Percentiles rank a stretch among this genome's conserved stretches.
Conservation (phyloP, 2,888 invertebrate genomes). For the Itoplectis maculator region DNA sequence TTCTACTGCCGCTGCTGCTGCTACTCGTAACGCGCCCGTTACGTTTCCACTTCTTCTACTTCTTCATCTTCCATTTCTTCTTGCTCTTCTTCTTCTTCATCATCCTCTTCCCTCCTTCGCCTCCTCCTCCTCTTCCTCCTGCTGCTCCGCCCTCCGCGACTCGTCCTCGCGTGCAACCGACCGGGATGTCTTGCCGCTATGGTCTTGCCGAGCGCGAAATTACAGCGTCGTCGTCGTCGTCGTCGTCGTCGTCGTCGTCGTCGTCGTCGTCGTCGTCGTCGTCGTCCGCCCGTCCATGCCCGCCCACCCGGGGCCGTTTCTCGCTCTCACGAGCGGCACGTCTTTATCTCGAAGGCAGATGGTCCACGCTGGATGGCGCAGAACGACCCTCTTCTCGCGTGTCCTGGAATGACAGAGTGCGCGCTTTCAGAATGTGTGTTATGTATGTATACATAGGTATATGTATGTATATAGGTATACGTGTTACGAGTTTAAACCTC, state of each 20-base stretch:
- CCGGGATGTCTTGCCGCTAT: constrained; percentile 63
- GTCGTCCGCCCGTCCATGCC: constrained; percentile 8
- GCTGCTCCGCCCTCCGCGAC: constrained; percentile 34
- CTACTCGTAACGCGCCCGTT: constrained; percentile 70
- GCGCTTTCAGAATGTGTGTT: constrained; percentile 7
- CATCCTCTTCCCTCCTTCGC: constrained; percentile 44
- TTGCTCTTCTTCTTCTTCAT: constrained; percentile 36
- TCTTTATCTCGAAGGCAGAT: constrained; percentile 64
- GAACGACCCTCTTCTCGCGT: constrained; percentile 38
- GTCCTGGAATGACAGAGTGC: constrained; percentile 38
- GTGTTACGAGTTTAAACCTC: constrained; percentile 50
- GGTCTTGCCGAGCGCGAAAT: constrained; percentile 66
- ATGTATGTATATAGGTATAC: constrained; percentile 5
- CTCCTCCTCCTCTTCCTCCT: constrained; percentile 40
- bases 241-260: too few species aligned
- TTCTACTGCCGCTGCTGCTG: constrained; percentile 38
- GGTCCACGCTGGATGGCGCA: constrained; percentile 30
- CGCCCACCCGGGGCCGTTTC: constrained; percentile 30
- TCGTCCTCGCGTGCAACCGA: constrained; percentile 61
- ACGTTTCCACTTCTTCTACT: constrained; percentile 63
- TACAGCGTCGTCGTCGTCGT: too few species aligned
- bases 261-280: too few species aligned
- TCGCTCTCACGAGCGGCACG: constrained; percentile 55
- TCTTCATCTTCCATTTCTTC: constrained; percentile 36
- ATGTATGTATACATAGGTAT: constrained; percentile 8